Evolutionary conservation across 2,888 invertebrate genomes (phyloP).

Genomic region (Scaptomyza tumidula): DNA sequence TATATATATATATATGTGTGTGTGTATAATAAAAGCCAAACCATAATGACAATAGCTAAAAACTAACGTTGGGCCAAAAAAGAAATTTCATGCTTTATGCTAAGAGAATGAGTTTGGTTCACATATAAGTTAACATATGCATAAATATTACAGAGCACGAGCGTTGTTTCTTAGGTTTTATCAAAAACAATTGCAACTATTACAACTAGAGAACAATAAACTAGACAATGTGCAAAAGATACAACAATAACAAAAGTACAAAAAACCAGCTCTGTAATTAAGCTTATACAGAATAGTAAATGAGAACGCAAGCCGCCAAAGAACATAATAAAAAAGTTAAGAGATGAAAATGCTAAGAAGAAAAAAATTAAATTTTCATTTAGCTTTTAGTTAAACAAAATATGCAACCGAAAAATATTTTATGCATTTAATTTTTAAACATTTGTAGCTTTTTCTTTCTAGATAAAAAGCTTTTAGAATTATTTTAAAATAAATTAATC

Average conservation of each 20-base stretch:
- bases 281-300: not conserved
- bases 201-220: conserved; percentile 30
- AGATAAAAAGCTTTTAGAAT: not conserved
- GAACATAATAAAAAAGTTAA: not conserved
- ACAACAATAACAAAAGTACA: conserved; percentile 9
- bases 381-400: conserved; percentile 1
- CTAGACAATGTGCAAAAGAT: conserved; percentile 11
- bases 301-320: not conserved
- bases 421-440: not conserved
- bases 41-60: conserved; percentile 47
- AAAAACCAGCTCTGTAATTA: conserved; percentile 3
- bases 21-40: conserved; percentile 4
- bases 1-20: conserved; percentile 14
- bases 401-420: not conserved
- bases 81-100: not conserved
- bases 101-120: not conserved
- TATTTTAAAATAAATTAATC: not conserved
- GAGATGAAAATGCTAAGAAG: conserved; percentile 1
- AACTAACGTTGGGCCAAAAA: conserved; percentile 24
- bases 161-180: conserved; percentile 30
- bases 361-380: not conserved
- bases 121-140: conserved; percentile 26
- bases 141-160: conserved; percentile 3
- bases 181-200: conserved; percentile 29
- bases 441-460: not conserved